Conservation (phyloP, 2,113 vertebrate species). For the Vicugna pacos region DNA sequence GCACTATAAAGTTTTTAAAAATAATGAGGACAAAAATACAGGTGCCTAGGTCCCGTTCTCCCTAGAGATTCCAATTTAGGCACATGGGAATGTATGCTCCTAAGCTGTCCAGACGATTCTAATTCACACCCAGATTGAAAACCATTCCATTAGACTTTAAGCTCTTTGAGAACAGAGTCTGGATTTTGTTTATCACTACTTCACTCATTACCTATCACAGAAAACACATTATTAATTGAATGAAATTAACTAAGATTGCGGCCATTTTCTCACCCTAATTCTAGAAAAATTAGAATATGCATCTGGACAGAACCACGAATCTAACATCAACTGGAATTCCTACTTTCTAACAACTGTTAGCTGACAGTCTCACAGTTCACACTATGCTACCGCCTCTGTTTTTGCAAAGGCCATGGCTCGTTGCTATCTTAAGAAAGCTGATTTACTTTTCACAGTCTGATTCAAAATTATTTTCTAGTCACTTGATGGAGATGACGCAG, state of each 20-base stretch:
- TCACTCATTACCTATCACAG: not conserved
- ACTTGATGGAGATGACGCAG: not conserved
- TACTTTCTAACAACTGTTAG: not conserved
- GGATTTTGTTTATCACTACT: not conserved
- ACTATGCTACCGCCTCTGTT: not conserved
- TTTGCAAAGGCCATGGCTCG: not conserved
- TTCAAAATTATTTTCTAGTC: constrained; percentile 14
- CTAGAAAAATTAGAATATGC: not conserved
- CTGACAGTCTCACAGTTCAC: not conserved
- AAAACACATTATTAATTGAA: not conserved
- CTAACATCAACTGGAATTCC: not conserved
- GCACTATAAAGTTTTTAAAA: not conserved
- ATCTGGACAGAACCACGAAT: not conserved
- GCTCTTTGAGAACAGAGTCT: not conserved
- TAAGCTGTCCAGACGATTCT: not conserved
- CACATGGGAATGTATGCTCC: not conserved
- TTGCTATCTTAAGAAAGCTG: not conserved
- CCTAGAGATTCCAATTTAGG: not conserved
- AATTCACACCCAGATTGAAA: not conserved
- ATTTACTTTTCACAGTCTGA: not conserved
- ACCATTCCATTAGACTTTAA: not conserved
- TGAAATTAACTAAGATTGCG: not conserved
- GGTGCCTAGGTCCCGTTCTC: not conserved
- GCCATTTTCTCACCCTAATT: not conserved
- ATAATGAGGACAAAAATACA: not conserved